Base-by-base conservation (phyloP, 2,113 vertebrate species). In the Barnardius zonarius region DNA sequence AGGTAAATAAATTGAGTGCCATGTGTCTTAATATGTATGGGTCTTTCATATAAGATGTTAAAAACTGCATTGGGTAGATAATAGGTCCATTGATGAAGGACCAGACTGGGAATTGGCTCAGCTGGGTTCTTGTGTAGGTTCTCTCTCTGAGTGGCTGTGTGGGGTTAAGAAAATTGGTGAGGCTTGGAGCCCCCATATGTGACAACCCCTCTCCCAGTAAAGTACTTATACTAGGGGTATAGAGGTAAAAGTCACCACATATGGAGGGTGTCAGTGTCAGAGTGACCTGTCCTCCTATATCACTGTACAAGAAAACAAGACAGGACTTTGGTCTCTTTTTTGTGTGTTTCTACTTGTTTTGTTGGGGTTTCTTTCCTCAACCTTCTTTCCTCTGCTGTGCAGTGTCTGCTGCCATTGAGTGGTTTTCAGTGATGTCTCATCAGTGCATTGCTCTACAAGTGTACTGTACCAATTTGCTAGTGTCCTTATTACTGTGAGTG, bases 1-100 rank as follows among this genome's bases (percentile, higher is more conserved):
- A 95, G 74, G 92, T 94, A 94, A 95, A 95, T 93, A 96, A 96
- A 95, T 95, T 48, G 82, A 90, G 88, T 93, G 92, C 80, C 64
- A 52, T 24, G 77, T 0, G 1, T 95, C 86, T 88, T 68, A 81
- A 92, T 75, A 64, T 94, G 76, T 92, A 44, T 94, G 80, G 41
- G 55, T 57, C 92, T 96, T 96, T 96, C 88, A 95, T 79, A 66
- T 64, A 92, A 46, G 69, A 79, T 86, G 59, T 95, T 94, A 90
- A 95, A 96, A 95, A 81, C 79, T 96, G 64, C 83, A 88, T 86
- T 95, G 76, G 91, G 77, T 52, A 69, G 85, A 92, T 72, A 93
- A 84, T 88, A 93, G 77, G 54, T 93, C 76, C 92, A 92, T 89
- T 96, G 89, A 95, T 73, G 89, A 89, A 48, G 52, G 22, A 79